Evolutionary conservation across 2,888 invertebrate genomes (phyloP).

Genomic region (Agonopterix heracliana): DNA sequence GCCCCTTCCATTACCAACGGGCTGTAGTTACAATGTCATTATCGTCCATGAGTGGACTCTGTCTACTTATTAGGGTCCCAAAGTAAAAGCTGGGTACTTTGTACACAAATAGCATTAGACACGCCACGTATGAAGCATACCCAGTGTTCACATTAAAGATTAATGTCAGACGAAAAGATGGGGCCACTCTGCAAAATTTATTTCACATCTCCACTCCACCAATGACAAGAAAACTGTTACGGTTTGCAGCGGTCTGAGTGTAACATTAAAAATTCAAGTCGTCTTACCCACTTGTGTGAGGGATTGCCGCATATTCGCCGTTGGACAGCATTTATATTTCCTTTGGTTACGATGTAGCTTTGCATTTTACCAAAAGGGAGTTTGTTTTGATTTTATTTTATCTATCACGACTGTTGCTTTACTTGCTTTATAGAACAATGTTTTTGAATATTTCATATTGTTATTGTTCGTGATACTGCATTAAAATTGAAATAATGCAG

Average conservation of each 20-base stretch:
- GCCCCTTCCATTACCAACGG: too few species aligned
- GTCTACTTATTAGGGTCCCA: slow-evolving; percentile 21
- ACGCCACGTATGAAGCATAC: slow-evolving; percentile 68
- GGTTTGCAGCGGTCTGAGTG: slow-evolving; percentile 76
- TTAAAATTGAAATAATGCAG: neutral
- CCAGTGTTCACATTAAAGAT: slow-evolving; percentile 69
- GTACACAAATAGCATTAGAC: slow-evolving; percentile 62
- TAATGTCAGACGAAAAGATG: slow-evolving; percentile 74
- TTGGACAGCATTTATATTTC: slow-evolving; percentile 75
- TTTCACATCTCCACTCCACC: slow-evolving; percentile 73
- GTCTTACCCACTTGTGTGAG: slow-evolving; percentile 76
- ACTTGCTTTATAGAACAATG: neutral
- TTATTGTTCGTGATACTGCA: too few species aligned
- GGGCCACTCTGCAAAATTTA: slow-evolving; percentile 77
- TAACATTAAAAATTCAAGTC: slow-evolving; percentile 74
- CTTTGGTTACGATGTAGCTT: slow-evolving; percentile 58
- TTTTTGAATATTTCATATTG: too few species aligned
- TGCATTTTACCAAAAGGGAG: slow-evolving; percentile 45
- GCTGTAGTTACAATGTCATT: slow-evolving; percentile 13
- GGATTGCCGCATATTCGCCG: slow-evolving; percentile 73
- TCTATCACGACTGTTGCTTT: neutral
- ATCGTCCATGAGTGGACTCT: slow-evolving; percentile 20
- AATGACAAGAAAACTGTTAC: slow-evolving; percentile 77
- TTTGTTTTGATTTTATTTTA: slow-evolving; percentile 26
- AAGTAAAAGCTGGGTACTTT: slow-evolving; percentile 50